These are phyloP conservation scores for Schizaphis graminum DNA, from an alignment of 2,888 invertebrate genomes.

Conservation along the genomic window DNA sequence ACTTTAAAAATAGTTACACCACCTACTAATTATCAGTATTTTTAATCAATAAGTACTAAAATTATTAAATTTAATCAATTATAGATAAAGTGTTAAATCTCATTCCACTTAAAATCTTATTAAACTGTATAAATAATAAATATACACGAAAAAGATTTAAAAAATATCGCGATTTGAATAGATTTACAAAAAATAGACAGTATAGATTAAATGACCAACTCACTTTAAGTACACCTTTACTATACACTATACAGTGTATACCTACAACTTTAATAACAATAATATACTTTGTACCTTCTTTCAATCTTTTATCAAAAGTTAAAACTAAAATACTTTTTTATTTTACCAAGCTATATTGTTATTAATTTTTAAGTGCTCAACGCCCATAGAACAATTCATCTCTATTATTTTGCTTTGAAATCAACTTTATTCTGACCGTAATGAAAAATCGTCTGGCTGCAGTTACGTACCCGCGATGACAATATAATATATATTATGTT, in stretches of 20 bases:
- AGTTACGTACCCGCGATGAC: neutral
- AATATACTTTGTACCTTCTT: neutral
- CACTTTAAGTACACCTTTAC: too few species aligned
- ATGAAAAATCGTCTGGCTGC: neutral
- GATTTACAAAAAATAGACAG: neutral
- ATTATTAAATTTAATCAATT: neutral
- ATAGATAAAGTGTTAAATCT: neutral
- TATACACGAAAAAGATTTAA: neutral
- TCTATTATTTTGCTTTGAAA: neutral
- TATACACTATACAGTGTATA: too few species aligned
- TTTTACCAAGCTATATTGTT: too few species aligned
- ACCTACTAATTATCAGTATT: neutral
- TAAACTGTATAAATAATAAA: too few species aligned
- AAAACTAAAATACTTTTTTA: too few species aligned
- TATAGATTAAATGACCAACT: neutral
- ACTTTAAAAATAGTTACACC: neutral
- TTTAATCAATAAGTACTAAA: neutral
- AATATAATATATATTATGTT: too few species aligned
- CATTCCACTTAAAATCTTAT: neutral
- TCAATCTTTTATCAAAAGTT: too few species aligned
- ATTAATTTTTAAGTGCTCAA: too few species aligned
- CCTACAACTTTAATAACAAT: neutral
- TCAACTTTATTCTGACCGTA: neutral
- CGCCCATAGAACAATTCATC: neutral
- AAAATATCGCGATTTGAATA: neutral